phyloP scores from a whole-genome alignment of 92 coral and sea anemone species.

The Zoanthus solanderi region DNA sequence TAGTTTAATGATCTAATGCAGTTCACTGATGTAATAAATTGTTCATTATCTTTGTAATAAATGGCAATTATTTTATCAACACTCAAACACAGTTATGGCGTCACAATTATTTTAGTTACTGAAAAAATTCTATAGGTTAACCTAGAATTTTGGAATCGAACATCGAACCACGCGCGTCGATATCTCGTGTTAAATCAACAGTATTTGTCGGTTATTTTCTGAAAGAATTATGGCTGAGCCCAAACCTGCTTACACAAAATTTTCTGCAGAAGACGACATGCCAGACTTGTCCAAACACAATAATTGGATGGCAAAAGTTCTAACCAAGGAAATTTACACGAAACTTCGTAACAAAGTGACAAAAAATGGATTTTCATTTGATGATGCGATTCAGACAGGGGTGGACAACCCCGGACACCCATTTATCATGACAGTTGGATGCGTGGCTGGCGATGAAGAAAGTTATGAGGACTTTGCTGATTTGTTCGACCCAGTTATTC shows the following conservation, averaged over 20 bases:
- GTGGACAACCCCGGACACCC: conserved; percentile 99
- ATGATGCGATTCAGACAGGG: conserved; percentile 93
- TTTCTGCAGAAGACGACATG: conserved; percentile 83
- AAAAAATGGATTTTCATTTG: conserved; percentile 91
- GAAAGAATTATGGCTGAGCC: conserved; percentile 60
- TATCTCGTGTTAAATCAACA: background rate
- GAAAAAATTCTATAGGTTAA: background rate
- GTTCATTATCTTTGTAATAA: no score
- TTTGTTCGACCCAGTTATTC: conserved; percentile 89
- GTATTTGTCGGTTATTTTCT: background rate
- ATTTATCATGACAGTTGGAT: conserved; percentile 97
- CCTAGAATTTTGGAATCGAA: background rate
- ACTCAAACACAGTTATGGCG: background rate
- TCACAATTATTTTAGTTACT: background rate
- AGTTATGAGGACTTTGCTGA: conserved; percentile 90
- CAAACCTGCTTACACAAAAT: conserved; percentile 86
- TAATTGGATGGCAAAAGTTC: conserved; percentile 94
- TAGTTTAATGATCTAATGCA: no score
- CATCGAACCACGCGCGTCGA: background rate
- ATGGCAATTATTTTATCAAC: background rate
- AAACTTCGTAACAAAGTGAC: conserved; percentile 87
- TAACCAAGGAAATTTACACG: conserved; percentile 88
- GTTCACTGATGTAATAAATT: no score
- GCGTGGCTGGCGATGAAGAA: conserved; percentile 98
- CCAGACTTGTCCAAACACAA: conserved; percentile 93